Base-by-base conservation (phyloP, 1,140 invertebrate genomes). In the Melipona quadrifasciata region DNA sequence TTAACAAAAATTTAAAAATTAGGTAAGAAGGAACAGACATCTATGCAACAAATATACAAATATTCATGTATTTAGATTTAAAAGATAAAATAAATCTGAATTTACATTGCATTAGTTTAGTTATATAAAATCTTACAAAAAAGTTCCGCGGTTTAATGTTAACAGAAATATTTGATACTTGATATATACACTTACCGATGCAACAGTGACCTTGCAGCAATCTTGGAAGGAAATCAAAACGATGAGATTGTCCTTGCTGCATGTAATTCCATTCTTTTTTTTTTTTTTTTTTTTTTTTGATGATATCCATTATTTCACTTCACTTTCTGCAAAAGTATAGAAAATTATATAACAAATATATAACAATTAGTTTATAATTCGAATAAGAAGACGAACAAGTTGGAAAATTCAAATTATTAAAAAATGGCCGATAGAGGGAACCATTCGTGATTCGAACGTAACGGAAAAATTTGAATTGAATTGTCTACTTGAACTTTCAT, bases 381-480 rank as follows among this genome's bases (percentile, higher is more conserved):
- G n/a, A 3, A 14, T 27, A 17, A 17, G 27, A 53, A 10, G 8
- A 73, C 10, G 1, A 10, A 2, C 19, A 21, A 12, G 6, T n/a
- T 19, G 12, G 2, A 53, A n/a, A 51, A 53, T 73, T 73, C 16
- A 73, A 72, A 53, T 39, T 53, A 27, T 53, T 1, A 72, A 72
- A n/a, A 53, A 0, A 73, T 53, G 3, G 24, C 21, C 34, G 16
- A 39, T n/a, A 51, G 51, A 24, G 4, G 64, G 27, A 47, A 21
- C n/a, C 16, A 5, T 64, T 10, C 39, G 11, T 8, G 73, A 34
- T 27, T 57, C 21, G 14, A 78, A 78, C 17, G 16, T 51, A 51
- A n/a, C 39, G 70, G 8, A 72, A 24, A 51, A 53, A 53, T 67
- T 78, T 53, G 19, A 78, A 75, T 47, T 10, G 17, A 75, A 67